Evolutionary conservation across 2,113 vertebrate genomes (phyloP), one percentile per base, ranked within the genome.

Genomic region (Xiphophorus couchianus): DNA sequence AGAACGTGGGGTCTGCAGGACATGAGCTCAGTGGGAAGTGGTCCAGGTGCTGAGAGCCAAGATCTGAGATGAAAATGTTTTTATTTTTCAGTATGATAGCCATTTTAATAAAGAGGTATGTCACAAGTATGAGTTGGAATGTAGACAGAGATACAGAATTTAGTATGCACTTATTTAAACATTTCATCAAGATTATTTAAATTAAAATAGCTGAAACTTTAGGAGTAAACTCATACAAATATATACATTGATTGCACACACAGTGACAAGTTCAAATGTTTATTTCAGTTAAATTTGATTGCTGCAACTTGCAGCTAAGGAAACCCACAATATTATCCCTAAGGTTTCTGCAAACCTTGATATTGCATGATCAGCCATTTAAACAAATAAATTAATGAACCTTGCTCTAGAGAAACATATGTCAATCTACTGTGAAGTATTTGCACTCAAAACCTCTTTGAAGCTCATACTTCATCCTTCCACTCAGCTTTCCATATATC

Each of bases 1-100:
- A 92, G 86, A 89, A 88, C 86, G 74, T 67, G 54, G 25, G 77
- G 84, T 86, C 80, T 87, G 83, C 77, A 82, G 86, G 84, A 90
- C 86, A 86, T 85, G 80, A 89, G 84, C 86, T 88, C 78, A 69
- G 84, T 86, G 88, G 84, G 73, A 78, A 80, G 81, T 22, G 65
- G 54, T 82, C 80, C 80, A 88, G 73, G 77, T 81, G 82, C 82
- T 80, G 67, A 71, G 71, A 82, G 85, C 83, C 84, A 69, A 37
- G 63, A 62, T 70, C 66, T 62, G 54, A 74, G 64, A 73, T 69
- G 39, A 72, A 84, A 84, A 76, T 72, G 73, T 74, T 85, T 80
- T 82, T 62, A 82, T 71, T 83, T 67, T 78, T n/a, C 69, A 33
- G 31, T 25, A 62, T 33, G 28, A 66, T 73, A 80, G 33, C 27